These are phyloP conservation scores for Steinernema khuongi DNA, from an alignment of 1,140 invertebrate genomes.

Conservation along the genomic window DNA sequence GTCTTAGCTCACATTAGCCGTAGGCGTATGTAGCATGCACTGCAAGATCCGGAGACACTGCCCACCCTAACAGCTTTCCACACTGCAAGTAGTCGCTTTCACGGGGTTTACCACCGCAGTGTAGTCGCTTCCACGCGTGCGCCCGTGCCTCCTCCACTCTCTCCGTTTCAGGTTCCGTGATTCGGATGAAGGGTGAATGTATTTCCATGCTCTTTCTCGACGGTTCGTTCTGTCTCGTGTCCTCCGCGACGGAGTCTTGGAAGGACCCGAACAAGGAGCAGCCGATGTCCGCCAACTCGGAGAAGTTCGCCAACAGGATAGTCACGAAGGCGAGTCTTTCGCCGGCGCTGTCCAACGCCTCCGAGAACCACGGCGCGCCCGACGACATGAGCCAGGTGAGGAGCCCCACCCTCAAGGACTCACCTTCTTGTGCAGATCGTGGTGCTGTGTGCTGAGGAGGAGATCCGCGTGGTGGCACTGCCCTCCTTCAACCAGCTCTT, in stretches of 20 bases:
- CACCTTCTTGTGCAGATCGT: constrained; percentile 42
- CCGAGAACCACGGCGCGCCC: constrained; percentile 26
- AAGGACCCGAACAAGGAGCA: constrained; percentile 44
- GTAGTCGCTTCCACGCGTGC: not conserved
- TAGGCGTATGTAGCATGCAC: too few relatives aligned
- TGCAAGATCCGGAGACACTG: too few relatives aligned
- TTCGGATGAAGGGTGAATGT: constrained; percentile 44
- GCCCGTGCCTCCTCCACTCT: not conserved
- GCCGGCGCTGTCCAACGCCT: constrained; percentile 31
- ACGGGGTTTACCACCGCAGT: not conserved
- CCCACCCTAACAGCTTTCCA: too few relatives aligned
- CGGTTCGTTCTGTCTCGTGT: constrained; percentile 46
- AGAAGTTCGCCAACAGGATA: constrained; percentile 40
- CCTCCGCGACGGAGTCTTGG: constrained; percentile 42
- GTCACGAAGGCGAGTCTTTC: constrained; percentile 51
- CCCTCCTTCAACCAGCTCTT: constrained; percentile 51
- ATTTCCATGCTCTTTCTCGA: constrained; percentile 48
- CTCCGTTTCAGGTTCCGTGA: constrained; percentile 44
- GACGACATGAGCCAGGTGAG: constrained; percentile 48
- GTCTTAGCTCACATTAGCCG: constrained; percentile 13
- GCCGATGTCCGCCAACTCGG: constrained; percentile 41
- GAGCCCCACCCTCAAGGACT: not conserved
- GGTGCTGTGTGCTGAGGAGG: constrained; percentile 49
- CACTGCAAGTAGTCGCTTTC: not conserved
- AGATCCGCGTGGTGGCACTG: constrained; percentile 48